Evolutionary conservation across 1,140 invertebrate species (phyloP), one percentile per base, ranked within the genome.

Genomic region (Panagrolaimus sp.): DNA sequence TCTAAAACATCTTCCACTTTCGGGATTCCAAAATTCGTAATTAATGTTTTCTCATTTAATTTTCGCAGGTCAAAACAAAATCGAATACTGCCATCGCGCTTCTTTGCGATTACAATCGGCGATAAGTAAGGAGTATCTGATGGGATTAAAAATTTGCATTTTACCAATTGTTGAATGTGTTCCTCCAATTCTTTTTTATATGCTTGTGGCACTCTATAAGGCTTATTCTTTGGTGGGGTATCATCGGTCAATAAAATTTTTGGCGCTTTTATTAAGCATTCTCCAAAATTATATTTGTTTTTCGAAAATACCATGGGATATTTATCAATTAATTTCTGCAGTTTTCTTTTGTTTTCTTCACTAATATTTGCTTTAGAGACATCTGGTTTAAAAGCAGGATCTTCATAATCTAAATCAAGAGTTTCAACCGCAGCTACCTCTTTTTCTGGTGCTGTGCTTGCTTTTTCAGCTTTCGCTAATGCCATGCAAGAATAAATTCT

Each of bases 11-110:
- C 84, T n/a, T 86, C 83, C 24, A 88, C 85, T 4, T 78, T 44
- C 0, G 86, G 87, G 1, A 88, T 65, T 77, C 87, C 87, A 74
- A 85, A 88, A 38, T 70, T 76, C 74, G 88, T 86, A 55, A 76
- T 68, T 0, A 80, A 76, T 0, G 84, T 86, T 0, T 69, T 76
- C 67, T 43, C 15, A 76, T 88, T 88, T 15, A 88, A 64, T 28
- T 70, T 64, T 43, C 86, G 48, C 70, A 82, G 88, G 76, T 88
- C 85, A 0, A 87, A 71, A 71, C 83, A 86, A 68, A 86, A 71
- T 71, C 84, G 74, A 21, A 78, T 65, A 58, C 76, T 64, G 47
- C 85, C 82, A 80, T 87, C 78, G 44, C 86, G 85, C 70, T 89
- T 89, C 70, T 83, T 78, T 0, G 87, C 84, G 8, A 87, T 64